These are phyloP conservation scores for Nixonia krombeini DNA, from an alignment of 1,140 invertebrate genomes.

Conservation along the genomic window DNA sequence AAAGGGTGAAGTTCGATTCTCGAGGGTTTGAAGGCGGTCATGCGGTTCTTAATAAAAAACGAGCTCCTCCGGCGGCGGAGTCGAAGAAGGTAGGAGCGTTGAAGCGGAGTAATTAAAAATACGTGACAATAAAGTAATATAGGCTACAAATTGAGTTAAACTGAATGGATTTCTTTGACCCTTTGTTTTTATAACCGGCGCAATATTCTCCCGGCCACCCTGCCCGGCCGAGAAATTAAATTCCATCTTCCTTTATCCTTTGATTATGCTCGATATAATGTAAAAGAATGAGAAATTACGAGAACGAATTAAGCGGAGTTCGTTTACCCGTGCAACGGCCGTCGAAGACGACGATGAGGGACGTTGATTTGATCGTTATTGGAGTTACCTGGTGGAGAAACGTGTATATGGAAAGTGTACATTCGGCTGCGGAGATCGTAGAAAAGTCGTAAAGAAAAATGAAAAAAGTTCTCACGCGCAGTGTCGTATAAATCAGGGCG, in stretches of 20 bases:
- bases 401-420: constrained; percentile 7
- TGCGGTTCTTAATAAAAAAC: constrained; percentile 64
- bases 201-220: too few species aligned
- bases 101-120: constrained; percentile 68
- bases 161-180: constrained; percentile 37
- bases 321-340: too few species aligned
- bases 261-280: too few species aligned
- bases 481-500: constrained; percentile 65
- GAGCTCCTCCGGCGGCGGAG: constrained; percentile 36
- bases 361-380: constrained; percentile 27
- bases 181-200: too few species aligned
- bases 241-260: too few species aligned
- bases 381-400: constrained; percentile 11
- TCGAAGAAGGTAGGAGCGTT: constrained; percentile 52
- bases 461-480: constrained; percentile 63
- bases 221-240: too few species aligned
- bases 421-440: constrained; percentile 16
- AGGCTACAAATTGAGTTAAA: constrained; percentile 66
- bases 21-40: constrained; percentile 45
- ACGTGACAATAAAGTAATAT: constrained; percentile 67
- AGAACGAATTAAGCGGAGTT: too few species aligned
- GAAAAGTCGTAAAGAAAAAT: constrained; percentile 56
- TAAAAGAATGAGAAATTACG: too few species aligned
- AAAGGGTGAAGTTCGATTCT: constrained; percentile 66
- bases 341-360: constrained; percentile 6